Percentiles rank a stretch among this genome's conserved stretches.
phyloP scores from a whole-genome alignment of 2,113 vertebrate species.

The Siniperca knerii region DNA sequence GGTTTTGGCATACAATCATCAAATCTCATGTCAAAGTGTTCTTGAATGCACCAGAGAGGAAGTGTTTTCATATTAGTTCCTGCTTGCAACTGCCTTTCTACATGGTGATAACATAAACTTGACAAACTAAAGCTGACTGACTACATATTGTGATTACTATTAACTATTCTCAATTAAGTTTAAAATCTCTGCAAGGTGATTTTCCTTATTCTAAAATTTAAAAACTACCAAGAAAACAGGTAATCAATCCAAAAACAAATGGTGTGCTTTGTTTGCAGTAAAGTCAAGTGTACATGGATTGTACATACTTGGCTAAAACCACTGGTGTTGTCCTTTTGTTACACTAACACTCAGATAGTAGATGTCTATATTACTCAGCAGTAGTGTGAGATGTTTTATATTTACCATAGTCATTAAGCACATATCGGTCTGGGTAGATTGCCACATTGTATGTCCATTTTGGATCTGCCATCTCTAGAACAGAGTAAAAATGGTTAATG shows the following conservation, averaged over 20 bases:
- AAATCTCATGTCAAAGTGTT: neutral
- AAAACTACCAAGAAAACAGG: neutral
- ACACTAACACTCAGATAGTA: neutral
- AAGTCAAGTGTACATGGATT: neutral
- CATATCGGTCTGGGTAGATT: constrained; percentile 80
- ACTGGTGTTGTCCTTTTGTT: neutral
- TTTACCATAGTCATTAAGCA: constrained; percentile 93
- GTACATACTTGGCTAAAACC: neutral
- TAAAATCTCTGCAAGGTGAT: neutral
- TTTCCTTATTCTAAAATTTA: neutral
- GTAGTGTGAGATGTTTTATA: constrained; percentile 22
- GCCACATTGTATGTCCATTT: constrained; percentile 53
- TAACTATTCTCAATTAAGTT: neutral
- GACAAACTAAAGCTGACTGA: neutral
- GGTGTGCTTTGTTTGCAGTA: neutral
- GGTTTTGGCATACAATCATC: neutral
- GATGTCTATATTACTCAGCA: neutral
- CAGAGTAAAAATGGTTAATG: constrained; percentile 57
- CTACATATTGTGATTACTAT: neutral
- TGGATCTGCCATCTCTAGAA: constrained; percentile 87
- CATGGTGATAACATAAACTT: neutral
- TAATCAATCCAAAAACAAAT: neutral
- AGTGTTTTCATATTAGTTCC: neutral
- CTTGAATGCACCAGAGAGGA: neutral
- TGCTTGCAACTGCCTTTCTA: neutral